Evolutionary conservation across 2,113 vertebrate genomes (phyloP), one percentile per base, ranked within the genome.

Genomic region (Lutjanus erythropterus): DNA sequence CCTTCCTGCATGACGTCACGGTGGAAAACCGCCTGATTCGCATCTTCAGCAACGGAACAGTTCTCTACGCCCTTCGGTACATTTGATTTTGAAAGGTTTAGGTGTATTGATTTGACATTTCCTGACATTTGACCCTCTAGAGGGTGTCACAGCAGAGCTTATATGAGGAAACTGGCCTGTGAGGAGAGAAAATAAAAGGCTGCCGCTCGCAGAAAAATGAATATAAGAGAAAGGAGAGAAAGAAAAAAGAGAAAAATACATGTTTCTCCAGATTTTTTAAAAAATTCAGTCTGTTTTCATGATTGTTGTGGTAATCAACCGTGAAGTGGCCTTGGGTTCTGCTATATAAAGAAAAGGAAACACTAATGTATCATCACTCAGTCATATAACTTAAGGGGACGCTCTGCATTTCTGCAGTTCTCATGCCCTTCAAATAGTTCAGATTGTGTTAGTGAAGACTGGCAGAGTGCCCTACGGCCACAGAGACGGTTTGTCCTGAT

Each of bases 1-100:
- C 97, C 85, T 98, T 98, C 84, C 94, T 97, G 74, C 97, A 98
- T 0, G 96, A 97, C 0, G 95, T 97, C 84, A 97, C 97, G 0
- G 94, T 97, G 90, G 96, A 96, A 47, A 98, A 97, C 81, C 95
- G 97, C 39, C 96, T 98, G 61, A 89, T 98, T 61, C 94, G 97
- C 31, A 92, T 98, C 52, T 97, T 97, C 92, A 96, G 96, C 78
- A 97, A 98, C 0, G 97, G 97, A 68, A 98, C 96, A 0, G 95
- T 98, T 71, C 88, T 97, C 25, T 97, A 97, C 0, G 96, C 96
- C 5, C 93, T 97, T 41, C 96, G 97, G 97, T 98, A 92, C 12
- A 6, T 65, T 9, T 27, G 1, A 31, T 25, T 27, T 49, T 46
- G 2, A 29, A 4, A 19, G 2, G 16, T 33, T 66, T 14, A 60